A percentile compares a stretch with the other conserved stretches of the same genome.
Conservation (phyloP, 2,113 vertebrate genomes). For the Urocynchramus pylzowi region DNA sequence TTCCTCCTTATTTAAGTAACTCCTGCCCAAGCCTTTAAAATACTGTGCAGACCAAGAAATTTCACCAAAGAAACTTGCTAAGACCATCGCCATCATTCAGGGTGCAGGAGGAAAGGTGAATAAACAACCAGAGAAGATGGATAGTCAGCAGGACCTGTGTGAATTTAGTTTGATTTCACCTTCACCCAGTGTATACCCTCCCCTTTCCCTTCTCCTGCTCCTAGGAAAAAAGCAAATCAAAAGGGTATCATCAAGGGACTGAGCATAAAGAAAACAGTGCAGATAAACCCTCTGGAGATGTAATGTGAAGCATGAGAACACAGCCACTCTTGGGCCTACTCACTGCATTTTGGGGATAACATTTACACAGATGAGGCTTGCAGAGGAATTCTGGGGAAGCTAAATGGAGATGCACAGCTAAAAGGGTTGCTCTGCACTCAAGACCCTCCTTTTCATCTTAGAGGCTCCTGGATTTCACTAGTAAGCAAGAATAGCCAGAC, state of each 20-base stretch:
- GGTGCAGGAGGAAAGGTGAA: not conserved
- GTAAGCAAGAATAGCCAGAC: not conserved
- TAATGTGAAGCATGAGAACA: not conserved
- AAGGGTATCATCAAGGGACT: not conserved
- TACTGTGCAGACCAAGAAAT: not conserved
- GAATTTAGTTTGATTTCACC: not conserved
- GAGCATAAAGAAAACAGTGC: not conserved
- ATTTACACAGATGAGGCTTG: not conserved
- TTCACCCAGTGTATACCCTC: not conserved
- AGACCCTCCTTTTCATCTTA: not conserved
- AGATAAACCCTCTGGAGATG: not conserved
- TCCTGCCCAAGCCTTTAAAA: not conserved
- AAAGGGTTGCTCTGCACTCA: not conserved
- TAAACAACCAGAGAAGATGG: not conserved
- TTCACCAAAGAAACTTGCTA: not conserved
- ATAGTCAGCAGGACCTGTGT: not conserved
- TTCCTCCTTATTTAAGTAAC: not conserved
- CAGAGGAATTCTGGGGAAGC: not conserved
- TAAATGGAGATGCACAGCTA: not conserved
- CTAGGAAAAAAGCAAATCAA: not conserved
- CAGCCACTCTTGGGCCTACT: not conserved
- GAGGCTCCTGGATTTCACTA: not conserved
- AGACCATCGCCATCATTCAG: not conserved
- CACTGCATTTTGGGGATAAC: not conserved
- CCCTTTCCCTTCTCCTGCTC: not conserved